phyloP scores from a whole-genome alignment of 2,888 invertebrate genomes.

The Euzophera pinguis region DNA sequence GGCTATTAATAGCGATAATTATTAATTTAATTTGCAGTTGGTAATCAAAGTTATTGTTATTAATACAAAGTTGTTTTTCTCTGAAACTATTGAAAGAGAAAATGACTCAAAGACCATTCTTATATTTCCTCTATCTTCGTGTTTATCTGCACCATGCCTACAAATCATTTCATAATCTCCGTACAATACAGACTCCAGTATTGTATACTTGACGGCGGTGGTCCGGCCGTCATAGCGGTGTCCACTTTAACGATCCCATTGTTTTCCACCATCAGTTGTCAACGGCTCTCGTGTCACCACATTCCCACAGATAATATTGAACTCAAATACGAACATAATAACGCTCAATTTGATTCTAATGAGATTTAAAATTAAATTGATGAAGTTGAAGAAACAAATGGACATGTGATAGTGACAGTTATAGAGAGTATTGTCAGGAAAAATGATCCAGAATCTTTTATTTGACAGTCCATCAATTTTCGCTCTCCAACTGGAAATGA shows the following conservation, averaged over 20 bases:
- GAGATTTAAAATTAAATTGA: slow-evolving; percentile 22
- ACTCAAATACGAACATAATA: slow-evolving; percentile 19
- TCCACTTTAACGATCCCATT: slow-evolving; percentile 74
- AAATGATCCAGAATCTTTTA: slow-evolving; percentile 58
- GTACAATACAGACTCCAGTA: slow-evolving; percentile 19
- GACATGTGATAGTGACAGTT: slow-evolving; percentile 55
- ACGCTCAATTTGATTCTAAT: slow-evolving; percentile 30
- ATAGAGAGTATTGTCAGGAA: slow-evolving; percentile 59
- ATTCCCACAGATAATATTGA: slow-evolving; percentile 21
- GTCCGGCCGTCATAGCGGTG: slow-evolving; percentile 64
- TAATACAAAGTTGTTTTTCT: neutral
- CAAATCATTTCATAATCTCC: slow-evolving; percentile 14
- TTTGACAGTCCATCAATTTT: slow-evolving; percentile 69
- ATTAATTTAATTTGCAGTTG: too few species aligned
- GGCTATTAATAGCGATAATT: too few species aligned
- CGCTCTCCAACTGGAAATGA: slow-evolving; percentile 25
- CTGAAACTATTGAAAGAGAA: neutral
- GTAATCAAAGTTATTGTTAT: neutral
- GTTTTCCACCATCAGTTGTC: slow-evolving; percentile 69
- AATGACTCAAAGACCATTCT: neutral
- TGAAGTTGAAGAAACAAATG: slow-evolving; percentile 55
- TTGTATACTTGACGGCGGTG: slow-evolving; percentile 62
- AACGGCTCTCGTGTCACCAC: slow-evolving; percentile 44
- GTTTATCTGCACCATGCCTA: slow-evolving; percentile 4
- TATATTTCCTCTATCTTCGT: neutral